Evolutionary conservation across 2,888 invertebrate genomes (phyloP).

Genomic region (Eulithis prunata): DNA sequence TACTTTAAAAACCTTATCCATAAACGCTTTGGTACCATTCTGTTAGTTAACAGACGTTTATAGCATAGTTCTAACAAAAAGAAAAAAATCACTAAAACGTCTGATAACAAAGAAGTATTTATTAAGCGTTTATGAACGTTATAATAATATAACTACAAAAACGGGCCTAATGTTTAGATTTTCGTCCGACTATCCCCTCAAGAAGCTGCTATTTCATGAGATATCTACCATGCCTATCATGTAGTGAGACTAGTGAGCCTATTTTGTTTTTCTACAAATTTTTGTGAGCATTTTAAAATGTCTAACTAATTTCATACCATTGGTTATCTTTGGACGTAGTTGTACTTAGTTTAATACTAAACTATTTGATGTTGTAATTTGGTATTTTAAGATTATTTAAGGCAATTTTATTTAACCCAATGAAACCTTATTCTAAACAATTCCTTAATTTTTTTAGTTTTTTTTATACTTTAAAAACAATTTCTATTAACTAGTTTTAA

Average conservation of each 20-base stretch:
- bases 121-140: too few species aligned
- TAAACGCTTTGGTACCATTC: too few species aligned
- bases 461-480: slow-evolving; percentile 14
- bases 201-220: too few species aligned
- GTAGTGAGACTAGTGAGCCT: not conserved
- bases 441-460: slow-evolving; percentile 28
- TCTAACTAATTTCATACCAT: not conserved
- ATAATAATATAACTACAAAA: too few species aligned
- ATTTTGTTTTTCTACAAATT: not conserved
- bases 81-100: too few species aligned
- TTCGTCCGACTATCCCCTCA: too few species aligned
- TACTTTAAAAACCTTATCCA: too few species aligned
- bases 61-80: too few species aligned
- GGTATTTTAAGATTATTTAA: slow-evolving; percentile 3
- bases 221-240: not conserved
- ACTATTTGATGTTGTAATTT: slow-evolving; percentile 1
- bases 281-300: not conserved
- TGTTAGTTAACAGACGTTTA: too few species aligned
- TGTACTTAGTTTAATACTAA: not conserved
- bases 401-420: slow-evolving; percentile 10
- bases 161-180: too few species aligned
- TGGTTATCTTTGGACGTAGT: slow-evolving; percentile 2
- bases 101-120: too few species aligned
- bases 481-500: slow-evolving; percentile 9
- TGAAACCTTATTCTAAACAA: slow-evolving; percentile 22